Evolutionary conservation across 2,888 invertebrate genomes (phyloP).

Genomic region (Tetranychus piercei): DNA sequence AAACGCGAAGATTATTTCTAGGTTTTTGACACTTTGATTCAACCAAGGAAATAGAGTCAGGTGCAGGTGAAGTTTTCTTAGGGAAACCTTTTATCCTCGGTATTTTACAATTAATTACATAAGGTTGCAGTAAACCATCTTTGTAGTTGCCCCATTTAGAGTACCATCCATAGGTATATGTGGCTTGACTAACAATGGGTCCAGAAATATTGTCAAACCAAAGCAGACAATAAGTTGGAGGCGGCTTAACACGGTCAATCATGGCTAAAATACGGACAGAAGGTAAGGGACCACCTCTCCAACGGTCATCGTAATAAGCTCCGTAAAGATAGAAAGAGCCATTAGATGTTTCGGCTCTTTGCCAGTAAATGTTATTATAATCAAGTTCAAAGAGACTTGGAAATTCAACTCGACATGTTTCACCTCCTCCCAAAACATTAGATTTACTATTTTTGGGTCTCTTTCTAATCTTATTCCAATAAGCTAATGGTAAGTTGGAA

Average conservation of each 20-base stretch:
- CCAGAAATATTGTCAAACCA: slow-evolving; percentile 37
- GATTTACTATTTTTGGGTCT: background rate
- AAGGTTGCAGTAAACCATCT: slow-evolving; percentile 74
- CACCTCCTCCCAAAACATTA: slow-evolving; percentile 42
- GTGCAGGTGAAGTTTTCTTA: slow-evolving; percentile 21
- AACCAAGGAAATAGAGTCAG: slow-evolving; percentile 58
- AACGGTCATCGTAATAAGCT: slow-evolving; percentile 69
- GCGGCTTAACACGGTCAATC: slow-evolving; percentile 72
- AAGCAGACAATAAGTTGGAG: slow-evolving; percentile 41
- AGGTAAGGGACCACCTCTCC: slow-evolving; percentile 58
- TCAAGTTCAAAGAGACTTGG: slow-evolving; percentile 75
- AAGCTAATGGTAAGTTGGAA: slow-evolving; percentile 63
- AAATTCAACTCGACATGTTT: slow-evolving; percentile 34
- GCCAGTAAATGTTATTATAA: slow-evolving; percentile 86
- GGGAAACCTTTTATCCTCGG: slow-evolving; percentile 36
- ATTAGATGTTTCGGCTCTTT: slow-evolving; percentile 56
- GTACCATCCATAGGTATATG: slow-evolving; percentile 84
- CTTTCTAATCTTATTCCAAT: slow-evolving; percentile 41
- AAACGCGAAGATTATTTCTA: slow-evolving; percentile 62
- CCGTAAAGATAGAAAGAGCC: slow-evolving; percentile 58
- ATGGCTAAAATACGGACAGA: slow-evolving; percentile 71
- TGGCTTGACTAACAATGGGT: slow-evolving; percentile 59
- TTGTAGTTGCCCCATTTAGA: slow-evolving; percentile 84
- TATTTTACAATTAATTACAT: slow-evolving; percentile 67
- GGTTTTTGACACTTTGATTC: slow-evolving; percentile 61